Evolutionary conservation across 2,888 invertebrate genomes (phyloP).

Genomic region (Noctua janthe): DNA sequence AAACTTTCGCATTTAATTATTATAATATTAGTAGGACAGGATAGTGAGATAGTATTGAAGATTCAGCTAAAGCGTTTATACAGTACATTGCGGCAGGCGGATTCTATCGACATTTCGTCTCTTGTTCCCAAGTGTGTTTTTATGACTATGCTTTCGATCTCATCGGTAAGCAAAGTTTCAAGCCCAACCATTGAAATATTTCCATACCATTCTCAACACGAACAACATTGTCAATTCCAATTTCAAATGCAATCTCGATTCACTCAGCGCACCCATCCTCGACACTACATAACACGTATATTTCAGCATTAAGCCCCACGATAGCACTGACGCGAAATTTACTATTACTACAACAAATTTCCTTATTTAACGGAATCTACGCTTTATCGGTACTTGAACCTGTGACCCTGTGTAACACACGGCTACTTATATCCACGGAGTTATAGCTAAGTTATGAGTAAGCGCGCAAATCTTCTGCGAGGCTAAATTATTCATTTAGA

Average conservation of each 20-base stretch:
- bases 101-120: background rate
- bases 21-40: too few relatives aligned
- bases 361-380: constrained; percentile 67
- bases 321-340: constrained; percentile 60
- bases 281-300: constrained; percentile 48
- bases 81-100: background rate
- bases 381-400: constrained; percentile 73
- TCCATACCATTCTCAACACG: constrained; percentile 36
- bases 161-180: background rate
- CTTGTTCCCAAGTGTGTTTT: background rate
- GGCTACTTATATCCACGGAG: constrained; percentile 70
- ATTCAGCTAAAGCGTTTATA: background rate
- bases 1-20: too few relatives aligned
- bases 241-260: constrained; percentile 55
- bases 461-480: constrained; percentile 76
- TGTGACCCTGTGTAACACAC: constrained; percentile 73
- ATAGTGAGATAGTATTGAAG: too few relatives aligned
- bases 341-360: constrained; percentile 64
- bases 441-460: constrained; percentile 81
- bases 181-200: constrained; percentile 32
- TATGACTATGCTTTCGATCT: background rate
- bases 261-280: constrained; percentile 50
- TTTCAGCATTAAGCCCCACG: constrained; percentile 50
- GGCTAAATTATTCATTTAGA: constrained; percentile 85
- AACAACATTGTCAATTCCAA: constrained; percentile 58